Evolutionary conservation across 2,888 invertebrate species (phyloP).

Genomic region (Colostygia pectinataria): DNA sequence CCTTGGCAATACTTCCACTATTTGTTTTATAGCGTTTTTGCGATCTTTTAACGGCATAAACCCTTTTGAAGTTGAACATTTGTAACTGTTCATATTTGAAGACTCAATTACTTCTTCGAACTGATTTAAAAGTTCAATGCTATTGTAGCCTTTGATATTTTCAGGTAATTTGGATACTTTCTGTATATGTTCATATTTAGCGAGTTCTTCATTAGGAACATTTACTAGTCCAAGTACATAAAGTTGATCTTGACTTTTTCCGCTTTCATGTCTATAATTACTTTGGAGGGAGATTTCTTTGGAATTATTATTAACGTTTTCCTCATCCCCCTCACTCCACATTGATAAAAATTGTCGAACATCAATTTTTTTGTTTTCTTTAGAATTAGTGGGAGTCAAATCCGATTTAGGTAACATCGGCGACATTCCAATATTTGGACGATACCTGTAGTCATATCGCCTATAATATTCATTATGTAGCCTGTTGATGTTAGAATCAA

Average conservation of each 20-base stretch:
- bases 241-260: conserved; percentile 67
- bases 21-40: conserved; percentile 35
- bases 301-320: conserved; percentile 46
- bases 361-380: conserved; percentile 65
- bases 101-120: conserved; percentile 77
- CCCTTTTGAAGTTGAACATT: conserved; percentile 44
- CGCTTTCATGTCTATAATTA: conserved; percentile 43
- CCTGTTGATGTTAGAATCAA: conserved; percentile 60
- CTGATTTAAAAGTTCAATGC: conserved; percentile 71
- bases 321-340: conserved; percentile 81
- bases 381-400: conserved; percentile 39
- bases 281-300: conserved; percentile 54
- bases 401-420: conserved; percentile 47
- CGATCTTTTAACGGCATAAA: conserved; percentile 41
- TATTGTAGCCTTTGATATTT: conserved; percentile 78
- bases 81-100: conserved; percentile 55
- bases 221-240: conserved; percentile 76
- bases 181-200: conserved; percentile 79
- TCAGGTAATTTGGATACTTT: conserved; percentile 78
- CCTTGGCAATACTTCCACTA: conserved; percentile 49
- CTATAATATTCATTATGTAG: conserved; percentile 59
- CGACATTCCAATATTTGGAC: conserved; percentile 46
- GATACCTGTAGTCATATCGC: conserved; percentile 61
- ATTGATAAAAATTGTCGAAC: conserved; percentile 77
- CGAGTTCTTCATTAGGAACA: conserved; percentile 75